Base-by-base conservation (phyloP, 1,140 invertebrate genomes). In the Zophobas morio region DNA sequence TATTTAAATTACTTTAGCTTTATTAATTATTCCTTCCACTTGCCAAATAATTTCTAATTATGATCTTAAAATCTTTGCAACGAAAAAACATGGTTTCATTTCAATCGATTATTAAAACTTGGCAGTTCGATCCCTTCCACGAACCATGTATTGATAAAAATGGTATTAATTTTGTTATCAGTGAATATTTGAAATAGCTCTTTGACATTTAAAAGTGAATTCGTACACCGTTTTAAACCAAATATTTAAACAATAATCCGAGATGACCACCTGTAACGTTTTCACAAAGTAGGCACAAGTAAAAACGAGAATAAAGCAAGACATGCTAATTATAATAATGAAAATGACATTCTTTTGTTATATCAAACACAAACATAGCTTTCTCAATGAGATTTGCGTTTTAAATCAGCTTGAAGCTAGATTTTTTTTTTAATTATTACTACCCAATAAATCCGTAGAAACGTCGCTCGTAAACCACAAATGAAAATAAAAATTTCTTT, bases 291-390 rank as follows among this genome's bases (percentile, higher is more conserved):
- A 20, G 20, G 20, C 20, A 20, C 49, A 51, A 51, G 49, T 51
- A 51, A 51, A 51, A 51, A 51, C n/a, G 49, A 51, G 42, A 66
- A 66, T 66, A 66, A 66, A 66, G 8, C 39, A 39, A 37, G 40
- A 63, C 57, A n/a, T 39, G 60, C 60, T 66, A 66, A 66, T 66
- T 66, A 20, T 66, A 66, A 66, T 66, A 66, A 66, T 66, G 60
- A 66, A 66, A 66, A 66, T 66, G 60, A 66, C 60, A 66, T 66
- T 66, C 60, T 66, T 60, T 66, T 66, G 60, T 66, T 0, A 34
- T 37, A 63, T 63, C 57, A 20, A n/a, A 63, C 6, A 63, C 35
- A 20, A 5, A 63, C 35, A 63, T 6, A 63, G 42, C 60, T 66
- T 66, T 66, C 60, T 66, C 60, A 40, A n/a, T 66, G 42, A 66